These are phyloP conservation scores for Philonicus albiceps DNA, from an alignment of 2,888 invertebrate genomes.

Conservation along the genomic window DNA sequence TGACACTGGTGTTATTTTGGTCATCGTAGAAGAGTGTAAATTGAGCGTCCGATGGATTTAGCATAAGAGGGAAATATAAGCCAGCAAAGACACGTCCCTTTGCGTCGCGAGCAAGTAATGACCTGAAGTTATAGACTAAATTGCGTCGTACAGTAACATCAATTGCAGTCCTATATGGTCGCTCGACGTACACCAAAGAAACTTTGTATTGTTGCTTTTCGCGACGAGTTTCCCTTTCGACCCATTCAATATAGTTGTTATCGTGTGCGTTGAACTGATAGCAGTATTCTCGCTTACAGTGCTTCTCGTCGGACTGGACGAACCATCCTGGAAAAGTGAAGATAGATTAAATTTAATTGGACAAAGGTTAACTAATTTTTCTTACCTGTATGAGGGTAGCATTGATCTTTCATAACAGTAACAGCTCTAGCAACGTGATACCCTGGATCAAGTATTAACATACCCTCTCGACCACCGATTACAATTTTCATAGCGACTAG, in stretches of 20 bases:
- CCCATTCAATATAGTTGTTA: slow-evolving; percentile 84
- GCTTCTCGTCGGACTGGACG: slow-evolving; percentile 78
- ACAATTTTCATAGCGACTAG: slow-evolving; percentile 78
- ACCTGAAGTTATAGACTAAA: slow-evolving; percentile 81
- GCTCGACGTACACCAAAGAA: slow-evolving; percentile 80
- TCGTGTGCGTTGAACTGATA: slow-evolving; percentile 77
- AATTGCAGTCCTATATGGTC: slow-evolving; percentile 81
- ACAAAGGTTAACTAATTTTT: background rate
- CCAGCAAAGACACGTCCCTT: slow-evolving; percentile 86
- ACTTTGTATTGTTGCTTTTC: slow-evolving; percentile 71
- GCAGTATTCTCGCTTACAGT: slow-evolving; percentile 82
- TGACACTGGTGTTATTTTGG: slow-evolving; percentile 70
- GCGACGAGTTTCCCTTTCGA: slow-evolving; percentile 77
- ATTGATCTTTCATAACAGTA: slow-evolving; percentile 85
- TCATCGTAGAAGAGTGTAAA: slow-evolving; percentile 82
- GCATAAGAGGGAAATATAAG: slow-evolving; percentile 81
- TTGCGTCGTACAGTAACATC: slow-evolving; percentile 90
- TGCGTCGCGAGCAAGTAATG: slow-evolving; percentile 80
- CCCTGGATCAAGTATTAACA: slow-evolving; percentile 87
- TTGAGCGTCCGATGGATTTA: slow-evolving; percentile 66
- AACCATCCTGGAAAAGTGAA: slow-evolving; percentile 73
- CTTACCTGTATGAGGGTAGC: slow-evolving; percentile 80
- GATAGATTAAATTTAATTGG: background rate
- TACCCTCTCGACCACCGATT: slow-evolving; percentile 77
- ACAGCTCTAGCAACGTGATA: slow-evolving; percentile 88